Base-by-base conservation (phyloP, 2,888 invertebrate genomes). In the Diplazon laetatorius region DNA sequence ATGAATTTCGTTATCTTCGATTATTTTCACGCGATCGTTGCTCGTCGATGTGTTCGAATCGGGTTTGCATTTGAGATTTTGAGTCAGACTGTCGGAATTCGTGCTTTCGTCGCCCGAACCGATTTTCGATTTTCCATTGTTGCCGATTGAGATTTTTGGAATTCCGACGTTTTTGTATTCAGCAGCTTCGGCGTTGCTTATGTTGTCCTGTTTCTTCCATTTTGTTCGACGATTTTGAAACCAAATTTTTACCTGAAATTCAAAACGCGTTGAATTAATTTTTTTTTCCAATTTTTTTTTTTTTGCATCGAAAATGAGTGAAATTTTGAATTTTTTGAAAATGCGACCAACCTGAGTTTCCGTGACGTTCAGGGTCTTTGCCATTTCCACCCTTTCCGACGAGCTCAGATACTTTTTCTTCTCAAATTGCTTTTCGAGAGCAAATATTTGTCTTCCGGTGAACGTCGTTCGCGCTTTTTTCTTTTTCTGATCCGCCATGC, bases 331-430 rank as follows among this genome's bases (percentile, higher is more conserved):
- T 14, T 18, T 20, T 44, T 62, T 25, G 9, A 25, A 5, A 57
- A 37, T 44, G 42, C 30, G 12, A 52, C 70, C 92, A 89, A 98
- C 98, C 96, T 98, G 98, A 44, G 98, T 98, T 92, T 98, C 98
- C 0, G 98, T 98, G 80, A 98, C 98, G 90, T 96, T 97, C 74
- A 98, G 93, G 80, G 97, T 92, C 86, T 97, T 96, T 22, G 98
- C 98, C 97, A 98, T 97, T 86, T 98, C 98, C 39, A 97, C 96
- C 82, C 98, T 92, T 91, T 98, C 98, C 80, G 97, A 97, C 22
- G 98, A 98, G 83, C 97, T 98, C 81, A 98, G 93, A 92, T 98
- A 98, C 92, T 98, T 98, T 93, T 98, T 98, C 85, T 96, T 94
- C 91, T 98, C 98, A 89, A 98, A 98, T 92, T 98, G 96, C 89